Base-by-base conservation (phyloP, 2,888 invertebrate genomes). In the Dryobota labecula region DNA sequence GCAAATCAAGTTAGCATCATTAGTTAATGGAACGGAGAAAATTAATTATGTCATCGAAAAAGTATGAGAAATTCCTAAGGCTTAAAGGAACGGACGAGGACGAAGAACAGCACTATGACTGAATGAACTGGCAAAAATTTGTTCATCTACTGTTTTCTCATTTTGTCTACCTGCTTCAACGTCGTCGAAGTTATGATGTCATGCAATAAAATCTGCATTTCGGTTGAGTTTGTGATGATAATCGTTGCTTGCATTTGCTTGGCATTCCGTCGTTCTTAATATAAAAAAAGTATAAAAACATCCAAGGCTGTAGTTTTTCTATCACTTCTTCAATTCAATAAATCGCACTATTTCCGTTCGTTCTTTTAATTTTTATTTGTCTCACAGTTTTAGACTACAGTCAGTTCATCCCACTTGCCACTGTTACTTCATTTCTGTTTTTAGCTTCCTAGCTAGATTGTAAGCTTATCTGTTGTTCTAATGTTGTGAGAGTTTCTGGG, bases 221-320 rank as follows among this genome's bases (percentile, higher is more conserved):
- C 51, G 30, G 60, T 75, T 57, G 57, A 64, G 49, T 47, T 62
- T 64, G 45, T 66, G 54, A 69, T 61, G 36, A 47, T 76, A 61
- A 75, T 63, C 61, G 36, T 62, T 41, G 65, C 53, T 67, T 67
- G 57, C 58, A 56, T 30, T 62, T 41, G 65, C 53, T 67, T 67
- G 57, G 76, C 43, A 76, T 67, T 77, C 67, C 47, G 33, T 38
- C 38, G 47, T 49, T 27, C 62, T 49, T 41, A 57, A 43, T 38
- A 45, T 45, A 20, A 64, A 74, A 65, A 74, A 74, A 64, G 36
- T 51, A 62, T 49, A 80, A 78, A 80, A 69, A 81, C 65, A 58
- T 53, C 53, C 76, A 78, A 76, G 77, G 81, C 57, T 69, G 53
- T 53, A 53, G 61, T 78, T 78, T 78, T 81, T 76, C 65, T 66